Evolutionary conservation across 1,140 invertebrate species (phyloP).

Genomic region (Mamestra configurata): DNA sequence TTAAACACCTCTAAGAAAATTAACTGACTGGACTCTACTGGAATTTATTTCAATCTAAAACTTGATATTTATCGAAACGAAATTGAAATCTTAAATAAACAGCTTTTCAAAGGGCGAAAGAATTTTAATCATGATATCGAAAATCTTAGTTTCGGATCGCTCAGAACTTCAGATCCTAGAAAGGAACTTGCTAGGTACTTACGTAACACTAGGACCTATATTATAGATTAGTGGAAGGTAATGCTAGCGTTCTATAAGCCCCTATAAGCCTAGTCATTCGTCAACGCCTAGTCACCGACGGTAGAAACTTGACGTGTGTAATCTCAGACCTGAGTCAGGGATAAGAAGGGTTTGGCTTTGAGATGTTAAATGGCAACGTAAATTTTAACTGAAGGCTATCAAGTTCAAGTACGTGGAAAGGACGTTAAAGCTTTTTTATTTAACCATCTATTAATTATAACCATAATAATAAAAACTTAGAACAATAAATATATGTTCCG

Average conservation of each 20-base stretch:
- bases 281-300: constrained; percentile 41
- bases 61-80: constrained; percentile 4
- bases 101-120: constrained; percentile 14
- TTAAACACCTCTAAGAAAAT: not conserved
- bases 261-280: constrained; percentile 42
- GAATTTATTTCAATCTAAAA: constrained; percentile 23
- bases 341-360: constrained; percentile 45
- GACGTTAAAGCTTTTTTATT: not conserved
- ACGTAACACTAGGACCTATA: not conserved
- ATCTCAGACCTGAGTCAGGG: constrained; percentile 46
- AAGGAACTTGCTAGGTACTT: not conserved
- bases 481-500: no score
- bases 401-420: constrained; percentile 5
- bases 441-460: not conserved
- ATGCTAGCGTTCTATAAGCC: constrained; percentile 29
- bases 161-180: not conserved
- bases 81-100: constrained; percentile 32
- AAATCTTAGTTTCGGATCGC: not conserved
- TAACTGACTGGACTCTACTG: not conserved
- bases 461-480: no score
- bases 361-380: constrained; percentile 44
- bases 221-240: constrained; percentile 23
- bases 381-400: constrained; percentile 32
- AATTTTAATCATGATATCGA: constrained; percentile 16
- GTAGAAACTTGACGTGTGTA: constrained; percentile 39